Conservation (phyloP, 2,797 vertebrate genomes). For the Propithecus deckenii region DNA sequence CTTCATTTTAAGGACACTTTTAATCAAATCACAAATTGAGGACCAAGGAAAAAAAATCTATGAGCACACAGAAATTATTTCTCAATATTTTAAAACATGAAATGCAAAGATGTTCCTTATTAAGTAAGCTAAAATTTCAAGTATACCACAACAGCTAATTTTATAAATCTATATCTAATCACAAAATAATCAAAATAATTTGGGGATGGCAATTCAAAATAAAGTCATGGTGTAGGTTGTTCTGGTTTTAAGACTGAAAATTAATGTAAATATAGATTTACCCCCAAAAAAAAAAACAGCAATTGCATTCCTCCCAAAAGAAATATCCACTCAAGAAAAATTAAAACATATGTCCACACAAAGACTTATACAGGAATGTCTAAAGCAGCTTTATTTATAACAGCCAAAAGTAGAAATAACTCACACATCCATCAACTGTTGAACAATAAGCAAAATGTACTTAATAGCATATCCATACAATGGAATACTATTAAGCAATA, state of each 20-base stretch:
- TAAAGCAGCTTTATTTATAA: not conserved
- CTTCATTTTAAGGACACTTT: constrained; percentile 40
- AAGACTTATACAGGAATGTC: not conserved
- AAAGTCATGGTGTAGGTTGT: not conserved
- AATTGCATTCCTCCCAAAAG: not conserved
- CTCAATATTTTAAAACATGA: constrained; percentile 36
- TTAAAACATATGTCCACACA: not conserved
- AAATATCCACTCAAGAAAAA: not conserved
- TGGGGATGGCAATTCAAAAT: not conserved
- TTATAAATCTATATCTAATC: not conserved
- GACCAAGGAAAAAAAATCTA: not conserved
- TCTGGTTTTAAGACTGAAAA: not conserved
- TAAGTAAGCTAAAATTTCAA: constrained; percentile 35
- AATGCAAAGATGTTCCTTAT: not conserved
- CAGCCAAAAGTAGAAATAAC: not conserved
- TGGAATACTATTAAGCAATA: not conserved
- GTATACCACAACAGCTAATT: constrained; percentile 6
- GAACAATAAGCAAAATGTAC: not conserved
- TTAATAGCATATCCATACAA: not conserved
- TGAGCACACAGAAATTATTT: constrained; percentile 5
- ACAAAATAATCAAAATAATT: constrained; percentile 35
- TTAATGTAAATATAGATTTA: not conserved
- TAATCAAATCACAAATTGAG: constrained; percentile 58
- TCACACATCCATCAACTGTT: not conserved
- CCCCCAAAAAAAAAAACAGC: not conserved